phyloP scores from a whole-genome alignment of 2,888 invertebrate genomes.

The Calephelis perditalis region DNA sequence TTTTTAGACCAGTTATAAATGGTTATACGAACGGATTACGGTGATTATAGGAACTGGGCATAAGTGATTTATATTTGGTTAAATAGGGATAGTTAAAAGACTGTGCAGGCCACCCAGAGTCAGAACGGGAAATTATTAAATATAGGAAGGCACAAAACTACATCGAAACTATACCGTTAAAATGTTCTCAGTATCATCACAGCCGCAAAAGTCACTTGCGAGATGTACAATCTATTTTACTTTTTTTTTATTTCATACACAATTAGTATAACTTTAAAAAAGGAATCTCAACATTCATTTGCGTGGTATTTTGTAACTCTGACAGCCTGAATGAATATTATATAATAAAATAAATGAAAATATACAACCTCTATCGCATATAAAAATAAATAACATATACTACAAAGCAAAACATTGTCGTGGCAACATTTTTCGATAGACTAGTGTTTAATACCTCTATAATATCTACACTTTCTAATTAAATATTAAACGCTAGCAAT shows the following conservation, averaged over 20 bases:
- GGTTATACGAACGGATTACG: no score
- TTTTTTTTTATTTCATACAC: slow-evolving; percentile 20
- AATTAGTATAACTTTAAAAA: slow-evolving; percentile 27
- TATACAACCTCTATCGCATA: slow-evolving; percentile 62
- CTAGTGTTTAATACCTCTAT: slow-evolving; percentile 71
- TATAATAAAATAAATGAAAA: slow-evolving; percentile 52
- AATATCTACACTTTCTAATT: slow-evolving; percentile 59
- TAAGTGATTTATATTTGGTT: slow-evolving; percentile 17
- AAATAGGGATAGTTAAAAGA: slow-evolving; percentile 19
- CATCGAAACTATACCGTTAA: neutral
- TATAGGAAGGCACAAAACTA: slow-evolving; percentile 58
- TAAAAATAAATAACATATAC: slow-evolving; percentile 73
- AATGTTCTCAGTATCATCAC: neutral
- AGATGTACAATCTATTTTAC: neutral
- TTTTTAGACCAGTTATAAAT: slow-evolving; percentile 30
- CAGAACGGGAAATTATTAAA: slow-evolving; percentile 63
- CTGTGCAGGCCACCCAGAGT: slow-evolving; percentile 56
- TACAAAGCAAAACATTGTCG: slow-evolving; percentile 74
- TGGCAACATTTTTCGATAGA: slow-evolving; percentile 74
- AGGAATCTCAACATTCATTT: slow-evolving; percentile 13
- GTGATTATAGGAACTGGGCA: no score
- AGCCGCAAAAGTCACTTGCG: slow-evolving; percentile 12
- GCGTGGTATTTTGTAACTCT: slow-evolving; percentile 35
- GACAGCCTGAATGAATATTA: slow-evolving; percentile 55
- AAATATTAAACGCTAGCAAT: slow-evolving; percentile 35